These are phyloP conservation scores for Sebastes steindachneri DNA, from an alignment of 2,797 vertebrate genomes.

Conservation along the genomic window DNA sequence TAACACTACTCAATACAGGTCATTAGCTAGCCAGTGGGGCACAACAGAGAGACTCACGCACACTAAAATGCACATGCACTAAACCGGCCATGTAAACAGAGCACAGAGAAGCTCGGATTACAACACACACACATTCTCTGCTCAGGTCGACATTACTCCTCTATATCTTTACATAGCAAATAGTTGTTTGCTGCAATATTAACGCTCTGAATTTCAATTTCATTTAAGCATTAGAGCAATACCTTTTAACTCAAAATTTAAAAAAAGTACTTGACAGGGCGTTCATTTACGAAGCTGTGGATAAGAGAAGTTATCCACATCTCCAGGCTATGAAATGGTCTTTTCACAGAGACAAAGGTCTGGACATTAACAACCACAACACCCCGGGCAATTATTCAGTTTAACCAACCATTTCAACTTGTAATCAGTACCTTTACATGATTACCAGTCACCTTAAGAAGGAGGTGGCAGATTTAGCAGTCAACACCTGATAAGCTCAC, in stretches of 20 bases:
- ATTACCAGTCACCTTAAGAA: not conserved
- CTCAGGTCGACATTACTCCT: no score
- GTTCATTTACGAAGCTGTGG: not conserved
- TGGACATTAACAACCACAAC: not conserved
- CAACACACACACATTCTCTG: no score
- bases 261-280: not conserved
- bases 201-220: no score
- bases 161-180: no score
- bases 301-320: not conserved
- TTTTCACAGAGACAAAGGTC: not conserved
- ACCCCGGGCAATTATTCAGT: not conserved
- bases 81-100: no score
- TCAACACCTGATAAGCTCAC: not conserved
- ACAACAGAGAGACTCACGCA: no score
- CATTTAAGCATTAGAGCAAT: not conserved
- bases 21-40: no score
- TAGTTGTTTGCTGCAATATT: no score
- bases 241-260: not conserved
- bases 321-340: not conserved
- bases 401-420: not conserved
- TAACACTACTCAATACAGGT: not conserved
- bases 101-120: no score
- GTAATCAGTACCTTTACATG: not conserved
- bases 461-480: not conserved
- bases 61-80: no score